Evolutionary conservation across 2,888 invertebrate species (phyloP), one percentile per base, ranked within the genome.

Genomic region (Lypha dubia): DNA sequence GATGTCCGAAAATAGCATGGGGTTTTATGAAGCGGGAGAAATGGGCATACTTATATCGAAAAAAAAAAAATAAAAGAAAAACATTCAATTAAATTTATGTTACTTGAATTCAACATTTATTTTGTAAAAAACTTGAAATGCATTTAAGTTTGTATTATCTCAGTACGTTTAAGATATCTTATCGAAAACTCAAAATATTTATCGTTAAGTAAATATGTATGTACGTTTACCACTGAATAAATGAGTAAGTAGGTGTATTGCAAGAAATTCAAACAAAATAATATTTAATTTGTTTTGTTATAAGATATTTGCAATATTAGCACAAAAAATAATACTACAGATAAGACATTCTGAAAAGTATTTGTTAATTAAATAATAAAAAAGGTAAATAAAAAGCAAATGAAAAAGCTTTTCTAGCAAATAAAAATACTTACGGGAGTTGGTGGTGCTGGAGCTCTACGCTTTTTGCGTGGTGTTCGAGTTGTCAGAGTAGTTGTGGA

Each of bases 381-480:
- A n/a, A 68, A 44, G 13, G 17, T n/a, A 46, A 4, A 28, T 32
- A 32, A 28, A 65, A 17, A 35, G 20, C 1, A 58, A 58, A n/a
- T n/a, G n/a, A 20, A 8, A 35, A 28, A 13, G n/a, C 2, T 15
- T 8, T 15, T 15, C 2, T 41, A 15, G 9, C 8, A 13, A 38
- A 9, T 38, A 38, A 38, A 38, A 35, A 15, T 76, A 86, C 82
- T 75, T 70, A 87, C 84, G 67, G 68, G 73, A n/a, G 56, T 77
- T 28, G 93, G 95, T 6, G 95, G 94, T 67, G 93, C 93, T 0
- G 95, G 94, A 0, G 95, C 95, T 83, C 93, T 93, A 86, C 94
- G 93, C 91, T 95, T 95, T 92, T 95, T 95, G 38, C 94, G 93
- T 15, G 93, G 91, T 44, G 93, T 93, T 44, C 93, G 93, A 65